A percentile compares a stretch with the other conserved stretches of the same genome.
phyloP scores from a whole-genome alignment of 2,797 vertebrate species.

The Fringilla coelebs region DNA sequence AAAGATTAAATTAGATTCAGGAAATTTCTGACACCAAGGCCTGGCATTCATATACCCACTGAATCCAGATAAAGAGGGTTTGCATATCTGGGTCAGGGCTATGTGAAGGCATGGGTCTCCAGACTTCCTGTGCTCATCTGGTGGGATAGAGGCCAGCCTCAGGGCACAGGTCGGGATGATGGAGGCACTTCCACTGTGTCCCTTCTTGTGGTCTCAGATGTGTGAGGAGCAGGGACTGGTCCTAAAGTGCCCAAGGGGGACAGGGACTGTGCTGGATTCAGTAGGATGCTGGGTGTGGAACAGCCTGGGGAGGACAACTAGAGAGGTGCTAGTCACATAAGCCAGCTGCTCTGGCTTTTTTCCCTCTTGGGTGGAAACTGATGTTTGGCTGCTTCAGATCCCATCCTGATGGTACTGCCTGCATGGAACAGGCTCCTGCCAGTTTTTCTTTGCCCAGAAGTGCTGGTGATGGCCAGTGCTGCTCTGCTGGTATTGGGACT shows the following conservation, averaged over 20 bases:
- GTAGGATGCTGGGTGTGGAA: background rate
- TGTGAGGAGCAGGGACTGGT: background rate
- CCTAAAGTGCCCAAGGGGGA: background rate
- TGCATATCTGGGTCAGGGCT: background rate
- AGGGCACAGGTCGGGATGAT: background rate
- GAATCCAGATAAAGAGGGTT: background rate
- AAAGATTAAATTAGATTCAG: background rate
- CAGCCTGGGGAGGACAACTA: background rate
- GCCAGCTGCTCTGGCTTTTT: background rate
- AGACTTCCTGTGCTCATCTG: background rate
- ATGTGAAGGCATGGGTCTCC: rapidly evolving
- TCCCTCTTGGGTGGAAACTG: background rate
- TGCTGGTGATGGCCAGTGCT: background rate
- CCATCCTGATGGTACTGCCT: background rate
- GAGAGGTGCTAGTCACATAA: background rate
- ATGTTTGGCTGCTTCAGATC: background rate
- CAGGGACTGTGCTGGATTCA: background rate
- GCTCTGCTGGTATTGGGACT: background rate
- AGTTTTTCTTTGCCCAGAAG: background rate
- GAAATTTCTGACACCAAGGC: background rate
- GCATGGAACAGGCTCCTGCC: background rate
- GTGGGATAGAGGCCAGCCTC: background rate
- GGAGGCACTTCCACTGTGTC: background rate
- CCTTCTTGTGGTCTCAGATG: background rate
- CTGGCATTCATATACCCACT: rapidly evolving